phyloP scores from a whole-genome alignment of 2,113 vertebrate genomes.

The Peromyscus polionotus region DNA sequence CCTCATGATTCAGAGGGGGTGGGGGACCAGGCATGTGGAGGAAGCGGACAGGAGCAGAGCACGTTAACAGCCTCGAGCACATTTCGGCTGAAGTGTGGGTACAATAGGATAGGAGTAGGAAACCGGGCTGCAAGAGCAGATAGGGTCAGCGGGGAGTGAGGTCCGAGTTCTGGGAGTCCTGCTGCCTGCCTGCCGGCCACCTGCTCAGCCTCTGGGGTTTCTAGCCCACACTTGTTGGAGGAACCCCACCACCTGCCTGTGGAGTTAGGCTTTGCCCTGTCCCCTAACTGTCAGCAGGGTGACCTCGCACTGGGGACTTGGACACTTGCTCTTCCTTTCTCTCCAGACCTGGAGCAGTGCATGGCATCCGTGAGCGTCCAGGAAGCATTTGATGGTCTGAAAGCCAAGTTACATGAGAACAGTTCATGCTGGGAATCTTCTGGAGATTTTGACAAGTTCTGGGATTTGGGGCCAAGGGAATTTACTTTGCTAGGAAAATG shows the following conservation, averaged over 20 bases:
- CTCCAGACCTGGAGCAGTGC: not conserved
- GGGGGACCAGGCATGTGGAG: not conserved
- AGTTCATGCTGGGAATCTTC: conserved; percentile 16
- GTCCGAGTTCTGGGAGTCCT: not conserved
- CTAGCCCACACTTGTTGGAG: not conserved
- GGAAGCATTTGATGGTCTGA: not conserved
- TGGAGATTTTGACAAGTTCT: conserved; percentile 42
- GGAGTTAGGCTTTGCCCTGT: not conserved
- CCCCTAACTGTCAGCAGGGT: not conserved
- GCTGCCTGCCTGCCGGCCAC: not conserved
- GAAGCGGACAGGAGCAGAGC: conserved; percentile 7
- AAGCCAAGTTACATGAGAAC: conserved; percentile 7
- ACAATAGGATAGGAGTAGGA: not conserved
- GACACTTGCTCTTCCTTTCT: not conserved
- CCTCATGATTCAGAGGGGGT: not conserved
- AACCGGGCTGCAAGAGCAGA: conserved; percentile 36
- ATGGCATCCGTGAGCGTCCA: not conserved
- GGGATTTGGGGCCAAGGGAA: conserved; percentile 17
- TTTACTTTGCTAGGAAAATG: conserved; percentile 38
- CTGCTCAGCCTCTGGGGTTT: not conserved
- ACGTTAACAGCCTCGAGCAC: not conserved
- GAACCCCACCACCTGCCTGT: not conserved
- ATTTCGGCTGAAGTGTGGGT: conserved; percentile 29
- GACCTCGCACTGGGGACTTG: not conserved
- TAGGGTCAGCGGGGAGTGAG: not conserved